Conservation (phyloP, 2,797 vertebrate genomes). For the Coregonus suidteri region DNA sequence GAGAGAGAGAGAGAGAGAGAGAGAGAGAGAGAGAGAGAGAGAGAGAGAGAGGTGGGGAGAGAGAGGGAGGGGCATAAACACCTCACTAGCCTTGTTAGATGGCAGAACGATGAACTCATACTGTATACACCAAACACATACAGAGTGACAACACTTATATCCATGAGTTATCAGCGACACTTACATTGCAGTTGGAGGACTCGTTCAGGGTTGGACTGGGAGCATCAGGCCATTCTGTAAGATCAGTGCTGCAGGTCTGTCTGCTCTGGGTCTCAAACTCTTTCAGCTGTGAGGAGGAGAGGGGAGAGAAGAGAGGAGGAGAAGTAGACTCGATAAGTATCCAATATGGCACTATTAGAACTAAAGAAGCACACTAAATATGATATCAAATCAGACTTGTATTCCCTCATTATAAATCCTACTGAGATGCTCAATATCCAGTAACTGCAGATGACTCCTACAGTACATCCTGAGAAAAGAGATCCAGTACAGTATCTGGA, state of each 20-base stretch:
- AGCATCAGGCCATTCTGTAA: constrained; percentile 78
- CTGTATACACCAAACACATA: background rate
- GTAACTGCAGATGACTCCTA: background rate
- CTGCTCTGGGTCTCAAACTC: constrained; percentile 89
- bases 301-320: constrained; percentile 7
- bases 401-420: background rate
- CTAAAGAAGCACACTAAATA: background rate
- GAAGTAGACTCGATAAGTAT: background rate
- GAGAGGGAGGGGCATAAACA: constrained; percentile 16
- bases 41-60: background rate
- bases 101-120: background rate
- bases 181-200: constrained; percentile 85
- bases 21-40: constrained; percentile 17
- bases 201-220: constrained; percentile 76
- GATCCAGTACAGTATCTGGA: background rate
- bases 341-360: background rate
- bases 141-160: background rate
- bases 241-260: constrained; percentile 71
- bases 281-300: constrained; percentile 81
- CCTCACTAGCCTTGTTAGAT: constrained; percentile 8
- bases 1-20: constrained; percentile 1
- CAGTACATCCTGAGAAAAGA: background rate
- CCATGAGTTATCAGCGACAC: constrained; percentile 54
- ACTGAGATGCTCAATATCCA: background rate
- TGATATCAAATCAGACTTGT: background rate